A percentile compares a stretch with the other conserved stretches of the same genome.
Evolutionary conservation across 2,797 vertebrate species (phyloP).

Genomic region (Rhabdomys pumilio): DNA sequence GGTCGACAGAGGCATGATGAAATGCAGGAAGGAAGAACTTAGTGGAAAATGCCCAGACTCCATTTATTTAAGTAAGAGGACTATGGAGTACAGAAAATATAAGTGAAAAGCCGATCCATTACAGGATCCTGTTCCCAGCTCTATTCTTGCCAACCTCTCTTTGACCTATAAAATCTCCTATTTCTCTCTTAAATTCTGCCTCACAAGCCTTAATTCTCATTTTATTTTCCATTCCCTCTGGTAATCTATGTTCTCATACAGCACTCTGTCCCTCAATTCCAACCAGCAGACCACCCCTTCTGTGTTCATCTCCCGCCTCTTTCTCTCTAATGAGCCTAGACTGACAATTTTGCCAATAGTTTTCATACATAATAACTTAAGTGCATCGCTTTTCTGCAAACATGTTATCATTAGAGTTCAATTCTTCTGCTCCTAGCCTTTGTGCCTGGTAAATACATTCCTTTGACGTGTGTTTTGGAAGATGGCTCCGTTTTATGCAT

Average conservation of each 20-base stretch:
- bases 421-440: conserved; percentile 87
- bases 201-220: conserved; percentile 64
- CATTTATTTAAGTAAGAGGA: conserved; percentile 47
- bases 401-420: conserved; percentile 88
- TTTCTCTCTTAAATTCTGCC: conserved; percentile 55
- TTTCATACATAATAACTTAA: conserved; percentile 90
- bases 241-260: neutral
- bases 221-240: conserved; percentile 49
- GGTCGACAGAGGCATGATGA: neutral
- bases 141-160: neutral
- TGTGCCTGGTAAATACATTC: conserved; percentile 84
- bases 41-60: neutral
- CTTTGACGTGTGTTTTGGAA: conserved; percentile 86
- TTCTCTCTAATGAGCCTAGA: conserved; percentile 82
- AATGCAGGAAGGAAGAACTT: neutral
- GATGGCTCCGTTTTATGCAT: conserved; percentile 87
- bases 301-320: conserved; percentile 61
- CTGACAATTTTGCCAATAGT: conserved; percentile 88
- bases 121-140: conserved; percentile 3
- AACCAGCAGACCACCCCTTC: conserved; percentile 65
- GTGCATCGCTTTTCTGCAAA: conserved; percentile 88
- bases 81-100: neutral
- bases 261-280: conserved; percentile 5
- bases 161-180: conserved; percentile 28
- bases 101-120: conserved; percentile 15